Percentiles rank a stretch among this genome's conserved stretches.
These are phyloP conservation scores for Discoglossus pictus DNA, from an alignment of 2,797 vertebrate genomes.

Conservation along the genomic window DNA sequence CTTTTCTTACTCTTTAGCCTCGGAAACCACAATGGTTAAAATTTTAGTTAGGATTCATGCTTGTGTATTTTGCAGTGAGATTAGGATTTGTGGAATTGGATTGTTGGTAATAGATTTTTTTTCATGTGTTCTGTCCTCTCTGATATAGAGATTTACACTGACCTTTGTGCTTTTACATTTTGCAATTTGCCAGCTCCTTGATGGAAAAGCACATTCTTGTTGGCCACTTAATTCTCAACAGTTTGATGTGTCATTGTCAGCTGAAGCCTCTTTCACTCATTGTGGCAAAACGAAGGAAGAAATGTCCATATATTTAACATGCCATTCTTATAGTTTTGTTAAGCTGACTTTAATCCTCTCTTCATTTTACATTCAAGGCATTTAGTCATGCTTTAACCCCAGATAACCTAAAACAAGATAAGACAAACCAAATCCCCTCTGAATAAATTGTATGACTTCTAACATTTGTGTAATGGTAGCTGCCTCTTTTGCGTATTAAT, in stretches of 20 bases:
- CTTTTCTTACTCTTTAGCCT: too few species aligned
- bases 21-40: neutral
- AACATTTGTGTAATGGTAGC: constrained; percentile 43
- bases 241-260: constrained; percentile 54
- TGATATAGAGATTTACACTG: constrained; percentile 67
- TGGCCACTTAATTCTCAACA: constrained; percentile 60
- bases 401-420: constrained; percentile 55
- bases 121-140: constrained; percentile 47
- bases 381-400: constrained; percentile 52
- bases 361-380: constrained; percentile 51
- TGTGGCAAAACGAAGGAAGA: constrained; percentile 56
- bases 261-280: constrained; percentile 57
- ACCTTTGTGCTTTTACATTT: constrained; percentile 64
- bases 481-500: constrained; percentile 32
- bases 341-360: constrained; percentile 52
- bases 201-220: constrained; percentile 61
- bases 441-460: constrained; percentile 53
- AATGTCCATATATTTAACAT: constrained; percentile 32
- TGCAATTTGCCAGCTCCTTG: constrained; percentile 62
- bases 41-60: constrained; percentile 3
- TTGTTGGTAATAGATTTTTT: constrained; percentile 56
- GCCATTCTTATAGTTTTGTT: constrained; percentile 30
- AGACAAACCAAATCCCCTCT: constrained; percentile 47
- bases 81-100: constrained; percentile 48
- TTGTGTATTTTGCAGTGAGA: constrained; percentile 52